Conservation (phyloP, 2,888 invertebrate species). For the Lasioglossum pauxillum region DNA sequence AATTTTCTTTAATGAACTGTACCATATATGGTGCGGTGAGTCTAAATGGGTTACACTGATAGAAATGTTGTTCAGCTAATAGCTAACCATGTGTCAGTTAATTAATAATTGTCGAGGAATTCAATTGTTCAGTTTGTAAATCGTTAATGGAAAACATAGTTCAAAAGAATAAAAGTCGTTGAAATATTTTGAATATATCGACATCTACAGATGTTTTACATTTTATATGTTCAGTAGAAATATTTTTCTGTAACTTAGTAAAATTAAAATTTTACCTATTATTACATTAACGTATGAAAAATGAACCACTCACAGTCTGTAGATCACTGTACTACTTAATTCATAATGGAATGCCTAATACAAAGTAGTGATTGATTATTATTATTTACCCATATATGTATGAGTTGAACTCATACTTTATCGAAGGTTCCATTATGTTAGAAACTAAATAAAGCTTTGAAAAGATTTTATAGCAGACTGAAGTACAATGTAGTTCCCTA, state of each 20-base stretch:
- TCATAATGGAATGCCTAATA: not conserved
- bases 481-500: not conserved
- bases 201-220: too few relatives aligned
- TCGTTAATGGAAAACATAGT: not conserved
- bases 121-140: not conserved
- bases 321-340: not conserved
- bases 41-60: not conserved
- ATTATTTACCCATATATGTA: not conserved
- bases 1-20: not conserved
- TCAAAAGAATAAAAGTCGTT: not conserved
- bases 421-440: not conserved
- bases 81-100: not conserved
- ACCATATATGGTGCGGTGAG: not conserved
- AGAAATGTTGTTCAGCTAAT: constrained; percentile 1
- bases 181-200: not conserved
- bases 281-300: too few relatives aligned
- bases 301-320: not conserved
- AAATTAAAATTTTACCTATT: too few relatives aligned
- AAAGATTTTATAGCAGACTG: not conserved
- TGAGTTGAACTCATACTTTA: not conserved
- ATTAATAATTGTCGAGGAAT: not conserved
- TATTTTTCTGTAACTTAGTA: too few relatives aligned
- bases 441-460: not conserved
- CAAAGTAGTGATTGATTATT: not conserved
- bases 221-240: too few relatives aligned